A percentile compares a stretch with the other conserved stretches of the same genome.
These are phyloP conservation scores for Hemiscyllium ocellatum DNA, from an alignment of 2,113 vertebrate species.

Conservation along the genomic window DNA sequence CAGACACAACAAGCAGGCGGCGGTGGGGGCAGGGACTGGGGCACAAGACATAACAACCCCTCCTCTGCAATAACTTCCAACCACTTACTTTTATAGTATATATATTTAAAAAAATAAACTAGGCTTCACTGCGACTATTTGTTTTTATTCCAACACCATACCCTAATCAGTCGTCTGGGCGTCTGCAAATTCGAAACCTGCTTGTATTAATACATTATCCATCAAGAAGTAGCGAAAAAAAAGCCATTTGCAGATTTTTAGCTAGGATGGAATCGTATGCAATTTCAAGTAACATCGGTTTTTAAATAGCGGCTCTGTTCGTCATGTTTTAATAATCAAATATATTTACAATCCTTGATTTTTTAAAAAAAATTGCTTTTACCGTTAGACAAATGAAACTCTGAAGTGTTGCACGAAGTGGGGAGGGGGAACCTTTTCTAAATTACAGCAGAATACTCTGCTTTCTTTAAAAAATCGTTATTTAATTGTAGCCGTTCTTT, in stretches of 20 bases:
- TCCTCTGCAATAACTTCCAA: slow-evolving; percentile 27
- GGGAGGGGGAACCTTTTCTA: background rate
- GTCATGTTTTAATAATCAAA: too few species aligned
- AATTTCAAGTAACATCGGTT: background rate
- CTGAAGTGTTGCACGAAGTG: background rate
- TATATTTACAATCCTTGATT: background rate
- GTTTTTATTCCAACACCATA: background rate
- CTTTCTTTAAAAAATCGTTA: background rate
- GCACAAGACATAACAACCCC: slow-evolving; percentile 24
- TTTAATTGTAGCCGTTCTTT: background rate
- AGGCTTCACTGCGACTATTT: background rate
- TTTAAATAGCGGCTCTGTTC: background rate
- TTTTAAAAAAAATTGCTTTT: background rate
- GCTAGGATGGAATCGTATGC: background rate
- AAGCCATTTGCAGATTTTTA: background rate
- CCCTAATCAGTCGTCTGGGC: background rate
- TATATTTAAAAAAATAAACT: background rate
- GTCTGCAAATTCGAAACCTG: background rate
- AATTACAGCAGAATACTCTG: background rate
- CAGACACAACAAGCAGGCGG: slow-evolving; percentile 31
- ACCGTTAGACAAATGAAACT: background rate
- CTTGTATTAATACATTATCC: background rate
- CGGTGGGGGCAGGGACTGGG: background rate
- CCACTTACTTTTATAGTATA: background rate
- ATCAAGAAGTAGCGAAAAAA: background rate